phyloP scores from a whole-genome alignment of 2,888 invertebrate species.

The Epinotia bilunana region DNA sequence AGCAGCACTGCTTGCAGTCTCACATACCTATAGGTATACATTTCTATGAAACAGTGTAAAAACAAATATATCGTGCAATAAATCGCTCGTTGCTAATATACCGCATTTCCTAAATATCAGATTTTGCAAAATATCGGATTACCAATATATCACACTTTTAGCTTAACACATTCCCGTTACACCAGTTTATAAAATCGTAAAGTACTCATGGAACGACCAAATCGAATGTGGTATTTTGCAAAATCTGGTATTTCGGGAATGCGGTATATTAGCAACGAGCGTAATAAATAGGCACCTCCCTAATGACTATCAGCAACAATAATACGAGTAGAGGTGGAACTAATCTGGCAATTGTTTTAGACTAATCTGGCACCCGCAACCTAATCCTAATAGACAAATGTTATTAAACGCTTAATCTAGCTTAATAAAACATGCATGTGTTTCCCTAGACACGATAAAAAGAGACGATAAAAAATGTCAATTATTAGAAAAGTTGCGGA shows the following conservation, averaged over 20 bases:
- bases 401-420: slow-evolving; percentile 37
- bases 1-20: too few relatives aligned
- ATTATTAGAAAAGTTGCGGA: slow-evolving; percentile 62
- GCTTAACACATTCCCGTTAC: too few relatives aligned
- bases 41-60: neutral
- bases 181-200: too few relatives aligned
- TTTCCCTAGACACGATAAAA: slow-evolving; percentile 48
- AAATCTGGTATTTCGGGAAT: too few relatives aligned
- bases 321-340: neutral
- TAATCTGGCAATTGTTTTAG: neutral
- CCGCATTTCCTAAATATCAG: too few relatives aligned
- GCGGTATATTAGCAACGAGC: too few relatives aligned
- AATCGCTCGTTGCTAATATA: too few relatives aligned
- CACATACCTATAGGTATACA: neutral
- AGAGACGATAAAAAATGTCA: slow-evolving; percentile 44
- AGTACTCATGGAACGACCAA: too few relatives aligned
- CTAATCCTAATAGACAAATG: slow-evolving; percentile 27
- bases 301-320: neutral
- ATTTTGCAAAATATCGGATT: too few relatives aligned
- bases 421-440: slow-evolving; percentile 42
- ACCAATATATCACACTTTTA: too few relatives aligned
- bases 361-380: neutral
- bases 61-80: neutral
- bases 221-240: too few relatives aligned
- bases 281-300: neutral